These are phyloP conservation scores for Eulemur coronatus DNA, from an alignment of 2,797 vertebrate genomes.

Conservation along the genomic window DNA sequence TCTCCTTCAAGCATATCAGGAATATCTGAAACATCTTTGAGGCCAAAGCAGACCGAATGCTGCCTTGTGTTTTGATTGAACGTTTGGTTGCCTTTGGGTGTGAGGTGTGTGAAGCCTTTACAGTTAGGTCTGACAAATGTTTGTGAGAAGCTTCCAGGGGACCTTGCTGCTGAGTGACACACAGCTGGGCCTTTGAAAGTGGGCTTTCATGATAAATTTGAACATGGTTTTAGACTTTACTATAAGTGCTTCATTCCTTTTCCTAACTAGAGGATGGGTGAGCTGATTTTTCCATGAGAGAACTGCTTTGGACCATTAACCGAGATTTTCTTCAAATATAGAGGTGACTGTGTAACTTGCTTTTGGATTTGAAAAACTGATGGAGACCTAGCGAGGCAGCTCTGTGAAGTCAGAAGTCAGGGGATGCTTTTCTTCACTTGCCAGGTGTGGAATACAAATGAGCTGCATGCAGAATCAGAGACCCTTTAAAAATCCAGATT, in stretches of 20 bases:
- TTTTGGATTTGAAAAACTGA: conserved; percentile 46
- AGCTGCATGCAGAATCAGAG: conserved; percentile 26
- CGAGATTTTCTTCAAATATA: conserved; percentile 58
- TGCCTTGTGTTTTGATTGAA: conserved; percentile 37
- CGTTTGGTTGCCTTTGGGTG: conserved; percentile 10
- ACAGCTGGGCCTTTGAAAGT: conserved; percentile 47
- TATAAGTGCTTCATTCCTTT: conserved; percentile 4
- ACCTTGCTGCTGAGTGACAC: conserved; percentile 35
- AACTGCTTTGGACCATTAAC: conserved; percentile 60
- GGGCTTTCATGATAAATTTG: conserved; percentile 47
- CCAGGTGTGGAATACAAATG: conserved; percentile 52
- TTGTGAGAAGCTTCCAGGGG: conserved; percentile 1
- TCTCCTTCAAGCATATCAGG: not conserved
- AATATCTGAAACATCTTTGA: not conserved
- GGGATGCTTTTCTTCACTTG: not conserved
- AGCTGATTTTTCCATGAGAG: conserved; percentile 65
- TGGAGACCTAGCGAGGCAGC: not conserved
- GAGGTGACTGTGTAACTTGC: conserved; percentile 43
- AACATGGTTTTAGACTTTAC: conserved; percentile 41
- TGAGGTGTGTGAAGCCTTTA: conserved; percentile 23
- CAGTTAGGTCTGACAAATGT: conserved; percentile 38
- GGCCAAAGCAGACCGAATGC: not conserved
- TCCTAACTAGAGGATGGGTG: conserved; percentile 34
- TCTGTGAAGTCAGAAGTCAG: conserved; percentile 31
- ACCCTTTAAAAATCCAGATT: not conserved